Base-by-base conservation (phyloP, 1,140 invertebrate species). In the Thereuonema tuberculata region DNA sequence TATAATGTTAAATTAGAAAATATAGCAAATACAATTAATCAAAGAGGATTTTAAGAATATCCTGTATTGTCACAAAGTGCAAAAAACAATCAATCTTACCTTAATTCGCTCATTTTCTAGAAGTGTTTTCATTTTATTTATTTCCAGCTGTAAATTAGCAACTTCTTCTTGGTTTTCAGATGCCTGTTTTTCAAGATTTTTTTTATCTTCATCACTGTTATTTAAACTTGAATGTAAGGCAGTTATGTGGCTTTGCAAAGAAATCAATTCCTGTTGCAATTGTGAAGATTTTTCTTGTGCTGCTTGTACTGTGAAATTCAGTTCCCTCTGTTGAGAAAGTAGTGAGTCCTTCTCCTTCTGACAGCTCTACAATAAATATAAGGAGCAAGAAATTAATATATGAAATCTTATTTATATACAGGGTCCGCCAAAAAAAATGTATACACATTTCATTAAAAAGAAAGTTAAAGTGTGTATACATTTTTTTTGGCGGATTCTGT, bases 61-160 rank as follows among this genome's bases (percentile, higher is more conserved):
- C n/a, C n/a, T n/a, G n/a, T n/a, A n/a, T n/a, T n/a, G n/a, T n/a
- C n/a, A n/a, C n/a, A n/a, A n/a, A n/a, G n/a, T n/a, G n/a, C n/a
- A n/a, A 43, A 12, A 12, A 43, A 9, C 37, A 43, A 43, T n/a
- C n/a, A 12, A n/a, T 43, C 37, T 43, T 43, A 76, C 74, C 66
- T 77, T 76, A 28, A 71, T 81, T 63, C 86, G 81, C 1, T 89
- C 88, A 71, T 86, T 86, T 60, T 92, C 88, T 1, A 93, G 72
- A 23, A 89, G 71, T 5, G 84, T 85, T 26, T 81, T 82, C 55
- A 89, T 74, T 50, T 86, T 79, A 63, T 80, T 80, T 1, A 90
- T 80, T 73, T 93, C 89, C 58, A 89, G 78, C 65, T 82, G 78
- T 3, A 80, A 72, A 52, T 81, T 78, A 1, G 78, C 79, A 24